phyloP scores from a whole-genome alignment of 92 coral and sea anemone species.

The Siderastrea radians region DNA sequence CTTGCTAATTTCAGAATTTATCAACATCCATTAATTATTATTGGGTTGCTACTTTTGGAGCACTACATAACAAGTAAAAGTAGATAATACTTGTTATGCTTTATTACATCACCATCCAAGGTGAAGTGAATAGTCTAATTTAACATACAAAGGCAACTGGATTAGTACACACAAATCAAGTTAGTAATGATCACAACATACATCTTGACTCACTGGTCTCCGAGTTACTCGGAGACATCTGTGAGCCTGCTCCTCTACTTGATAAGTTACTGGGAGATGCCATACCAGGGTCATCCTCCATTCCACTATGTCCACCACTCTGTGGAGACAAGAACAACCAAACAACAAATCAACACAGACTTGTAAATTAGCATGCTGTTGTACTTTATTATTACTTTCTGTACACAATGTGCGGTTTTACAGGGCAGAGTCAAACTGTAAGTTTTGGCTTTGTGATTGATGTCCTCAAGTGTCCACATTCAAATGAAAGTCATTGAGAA shows the following conservation, averaged over 20 bases:
- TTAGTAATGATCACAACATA: slow-evolving; percentile 4
- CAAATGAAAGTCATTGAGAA: neutral
- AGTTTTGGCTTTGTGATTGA: neutral
- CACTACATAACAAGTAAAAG: too few species aligned
- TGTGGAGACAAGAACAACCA: neutral
- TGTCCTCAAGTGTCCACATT: neutral
- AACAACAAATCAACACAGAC: neutral
- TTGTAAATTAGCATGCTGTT: too few species aligned
- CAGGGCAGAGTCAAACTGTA: neutral
- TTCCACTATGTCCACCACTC: slow-evolving; percentile 72
- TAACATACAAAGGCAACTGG: neutral
- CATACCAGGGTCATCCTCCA: slow-evolving; percentile 78
- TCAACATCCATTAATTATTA: too few species aligned
- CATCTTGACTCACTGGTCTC: slow-evolving; percentile 84
- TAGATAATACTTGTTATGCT: too few species aligned
- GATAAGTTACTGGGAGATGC: slow-evolving; percentile 71
- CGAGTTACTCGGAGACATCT: slow-evolving; percentile 83
- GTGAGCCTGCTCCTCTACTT: slow-evolving; percentile 59
- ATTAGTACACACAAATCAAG: neutral
- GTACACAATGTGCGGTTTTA: neutral
- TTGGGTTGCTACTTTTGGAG: too few species aligned
- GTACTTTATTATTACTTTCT: neutral
- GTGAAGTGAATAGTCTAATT: too few species aligned
- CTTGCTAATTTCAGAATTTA: too few species aligned
- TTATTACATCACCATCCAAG: too few species aligned